Evolutionary conservation across 1,140 invertebrate species (phyloP), one percentile per base, ranked within the genome.

Genomic region (Macrostomum lignano): DNA sequence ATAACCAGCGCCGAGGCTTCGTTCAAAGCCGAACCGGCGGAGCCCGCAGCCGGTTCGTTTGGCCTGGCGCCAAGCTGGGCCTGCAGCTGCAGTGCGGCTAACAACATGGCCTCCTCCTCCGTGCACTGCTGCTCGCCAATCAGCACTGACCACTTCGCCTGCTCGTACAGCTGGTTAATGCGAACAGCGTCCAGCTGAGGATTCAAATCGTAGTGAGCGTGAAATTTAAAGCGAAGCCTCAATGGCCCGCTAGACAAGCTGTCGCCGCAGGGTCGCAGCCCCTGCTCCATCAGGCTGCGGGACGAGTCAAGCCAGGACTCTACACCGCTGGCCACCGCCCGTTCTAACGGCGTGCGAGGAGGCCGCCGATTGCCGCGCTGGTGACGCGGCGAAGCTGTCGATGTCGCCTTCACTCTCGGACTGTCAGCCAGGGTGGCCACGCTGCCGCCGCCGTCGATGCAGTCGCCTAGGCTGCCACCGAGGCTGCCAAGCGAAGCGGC

Each of bases 81-180:
- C 71, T 96, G 86, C 5, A 91, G 66, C 72, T 94, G 84, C 36
- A 98, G 57, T 1, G 84, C 86, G 26, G 78, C 84, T 63, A 98
- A 98, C 64, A 96, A 73, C 17, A 94, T 67, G 68, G 86, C 84
- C 60, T 98, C 91, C 52, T 96, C 86, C 59, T 96, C 88, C 1
- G 86, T 96, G 52, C 88, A 94, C 49, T 96, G 86, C 32, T 93
- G 71, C 58, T 94, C 86, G 52, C 96, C 88, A 40, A 84, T 77
- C 17, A 96, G 64, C 36, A 98, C 67, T 44, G 81, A 71, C 86
- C 86, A 96, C 53, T 82, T 88, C 13, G 84, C 84, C 59, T 98
- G 91, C 60, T 96, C 86, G 58, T 84, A 98, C 42, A 98, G 71
- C 61, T 96, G 86, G 63, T 98, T 96, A 40, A 98, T 93, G 33